Evolutionary conservation across 2,888 invertebrate genomes (phyloP).

Genomic region (Lithosia quadra): DNA sequence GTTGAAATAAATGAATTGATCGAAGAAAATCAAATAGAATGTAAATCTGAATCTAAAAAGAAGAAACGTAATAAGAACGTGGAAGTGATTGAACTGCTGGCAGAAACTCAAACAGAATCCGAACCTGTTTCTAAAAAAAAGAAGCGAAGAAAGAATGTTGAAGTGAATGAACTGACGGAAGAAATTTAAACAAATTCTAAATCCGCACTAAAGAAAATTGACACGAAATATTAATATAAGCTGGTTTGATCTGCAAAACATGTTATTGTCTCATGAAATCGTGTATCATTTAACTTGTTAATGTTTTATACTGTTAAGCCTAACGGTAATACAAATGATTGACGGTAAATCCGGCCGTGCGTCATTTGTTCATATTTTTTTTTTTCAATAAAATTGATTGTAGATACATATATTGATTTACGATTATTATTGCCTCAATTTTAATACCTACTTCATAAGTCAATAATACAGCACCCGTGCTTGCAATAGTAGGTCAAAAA

Average conservation of each 20-base stretch:
- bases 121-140: not conserved
- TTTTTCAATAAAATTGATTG: not conserved
- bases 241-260: too few species aligned
- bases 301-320: too few species aligned
- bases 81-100: not conserved
- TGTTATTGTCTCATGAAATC: not conserved
- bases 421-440: not conserved
- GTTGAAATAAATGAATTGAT: too few species aligned
- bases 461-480: not conserved
- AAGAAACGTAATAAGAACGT: constrained; percentile 7
- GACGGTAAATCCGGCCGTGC: too few species aligned
- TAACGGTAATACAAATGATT: too few species aligned
- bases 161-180: not conserved
- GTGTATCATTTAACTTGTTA: too few species aligned
- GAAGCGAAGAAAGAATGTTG: not conserved
- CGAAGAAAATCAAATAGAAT: too few species aligned
- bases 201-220: not conserved
- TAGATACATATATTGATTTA: not conserved
- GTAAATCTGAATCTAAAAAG: not conserved
- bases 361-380: not conserved
- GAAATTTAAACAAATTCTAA: not conserved
- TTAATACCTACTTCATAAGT: not conserved
- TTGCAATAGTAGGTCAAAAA: too few species aligned
- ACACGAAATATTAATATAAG: too few species aligned
- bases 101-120: not conserved